Evolutionary conservation across 2,888 invertebrate species (phyloP).

Genomic region (Drosophila anceps): DNA sequence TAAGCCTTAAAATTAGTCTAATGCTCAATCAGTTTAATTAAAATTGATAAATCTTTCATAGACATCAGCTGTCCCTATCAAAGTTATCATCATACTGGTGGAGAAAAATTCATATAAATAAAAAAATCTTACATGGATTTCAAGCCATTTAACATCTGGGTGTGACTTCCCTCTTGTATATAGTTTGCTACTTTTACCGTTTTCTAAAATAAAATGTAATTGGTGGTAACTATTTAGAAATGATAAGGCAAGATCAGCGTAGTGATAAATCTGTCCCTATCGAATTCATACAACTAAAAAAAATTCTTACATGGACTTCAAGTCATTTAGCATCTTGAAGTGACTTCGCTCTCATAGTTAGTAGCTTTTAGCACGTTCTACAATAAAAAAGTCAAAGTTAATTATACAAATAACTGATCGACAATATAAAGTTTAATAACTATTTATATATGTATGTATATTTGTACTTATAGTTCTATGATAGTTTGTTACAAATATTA

Average conservation of each 20-base stretch:
- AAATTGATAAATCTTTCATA: conserved; percentile 54
- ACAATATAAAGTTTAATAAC: neutral
- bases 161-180: too few species aligned
- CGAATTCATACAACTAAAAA: too few species aligned
- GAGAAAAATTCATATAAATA: neutral
- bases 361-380: too few species aligned
- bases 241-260: too few species aligned
- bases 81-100: conserved; percentile 44
- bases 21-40: neutral
- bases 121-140: conserved; percentile 3
- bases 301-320: too few species aligned
- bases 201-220: too few species aligned
- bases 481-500: neutral
- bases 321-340: too few species aligned
- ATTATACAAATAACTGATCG: neutral
- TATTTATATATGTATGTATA: neutral
- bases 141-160: fast-evolving
- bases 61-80: conserved; percentile 63
- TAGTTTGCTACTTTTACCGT: too few species aligned
- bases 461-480: neutral
- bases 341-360: too few species aligned
- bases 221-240: too few species aligned
- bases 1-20: neutral
- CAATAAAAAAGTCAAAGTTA: too few species aligned
- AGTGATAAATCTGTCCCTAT: too few species aligned